Base-by-base conservation (phyloP, 2,113 vertebrate genomes). In the Camelus dromedarius region DNA sequence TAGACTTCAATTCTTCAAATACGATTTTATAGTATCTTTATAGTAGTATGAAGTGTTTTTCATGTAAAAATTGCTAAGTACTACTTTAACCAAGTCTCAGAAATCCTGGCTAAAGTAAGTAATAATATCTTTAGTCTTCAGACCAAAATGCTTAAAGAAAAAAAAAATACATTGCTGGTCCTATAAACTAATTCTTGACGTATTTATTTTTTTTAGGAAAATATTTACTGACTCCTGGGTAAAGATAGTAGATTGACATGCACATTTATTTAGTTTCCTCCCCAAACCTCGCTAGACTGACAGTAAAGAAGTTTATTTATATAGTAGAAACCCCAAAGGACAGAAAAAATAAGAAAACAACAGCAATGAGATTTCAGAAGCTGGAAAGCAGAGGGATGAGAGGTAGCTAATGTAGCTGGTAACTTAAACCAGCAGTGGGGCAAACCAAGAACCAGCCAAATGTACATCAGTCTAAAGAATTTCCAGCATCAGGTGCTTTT, bases 1-100 rank as follows among this genome's bases (percentile, higher is more conserved):
- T 93, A 50, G 58, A 76, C 91, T 96, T 73, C 97, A 95, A 96
- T 95, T 73, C 80, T 97, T 79, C 90, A 92, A 92, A 96, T 11
- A 24, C 19, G 76, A 50, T 62, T 96, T 95, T 89, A 9, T 60
- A 58, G 50, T 77, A 76, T 24, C 95, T 94, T 86, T 82, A 81
- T 28, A 77, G 30, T 54, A 77, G 48, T 75, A 91, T 69, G 30
- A 89, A 85, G 22, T 85, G 42, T 60, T 95, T 96, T 95, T 81
- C 22, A 70, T 81, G 22, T 89, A 92, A 62, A 88, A 94, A 82
- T 70, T 92, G 35, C 81, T 75, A 84, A 76, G 32, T n/a, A 87
- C 73, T 86, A 72, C 35, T 92, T 94, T 72, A 85, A 85, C 22
- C 24, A 95, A 89, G 89, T 93, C 54, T 95, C 54, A 95, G 58